A percentile compares a stretch with the other conserved stretches of the same genome.
phyloP scores from a whole-genome alignment of 2,113 vertebrate species.

The Stigmatopora argus region DNA sequence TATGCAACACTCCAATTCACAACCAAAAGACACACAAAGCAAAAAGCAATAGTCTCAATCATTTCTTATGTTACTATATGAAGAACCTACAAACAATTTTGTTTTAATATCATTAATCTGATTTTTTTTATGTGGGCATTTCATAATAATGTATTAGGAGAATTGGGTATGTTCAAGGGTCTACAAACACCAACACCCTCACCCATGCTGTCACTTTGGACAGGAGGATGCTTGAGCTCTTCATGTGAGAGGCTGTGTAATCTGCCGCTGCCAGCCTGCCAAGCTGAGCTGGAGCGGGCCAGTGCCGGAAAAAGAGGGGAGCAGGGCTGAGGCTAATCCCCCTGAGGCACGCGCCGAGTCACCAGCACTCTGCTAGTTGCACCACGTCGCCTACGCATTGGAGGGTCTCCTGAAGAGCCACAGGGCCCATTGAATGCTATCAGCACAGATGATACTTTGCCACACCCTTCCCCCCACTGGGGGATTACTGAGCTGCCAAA shows the following conservation, averaged over 20 bases:
- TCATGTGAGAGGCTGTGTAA: constrained; percentile 47
- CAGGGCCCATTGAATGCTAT: constrained; percentile 69
- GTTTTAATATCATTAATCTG: too few species aligned
- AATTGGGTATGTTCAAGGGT: constrained; percentile 31
- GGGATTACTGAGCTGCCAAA: constrained; percentile 66
- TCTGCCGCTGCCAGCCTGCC: constrained; percentile 57
- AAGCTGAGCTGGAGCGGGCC: constrained; percentile 34
- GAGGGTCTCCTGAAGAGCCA: constrained; percentile 57
- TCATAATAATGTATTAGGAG: constrained; percentile 22
- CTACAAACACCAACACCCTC: constrained; percentile 31
- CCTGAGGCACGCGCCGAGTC: constrained; percentile 45
- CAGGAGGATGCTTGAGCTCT: constrained; percentile 22
- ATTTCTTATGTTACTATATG: too few species aligned
- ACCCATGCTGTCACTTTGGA: constrained; percentile 19
- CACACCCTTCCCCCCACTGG: constrained; percentile 48
- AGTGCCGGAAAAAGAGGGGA: constrained; percentile 30
- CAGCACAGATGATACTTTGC: constrained; percentile 66
- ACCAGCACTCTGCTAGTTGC: constrained; percentile 59
- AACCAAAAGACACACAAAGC: too few species aligned
- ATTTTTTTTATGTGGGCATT: constrained; percentile 21
- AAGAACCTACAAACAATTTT: too few species aligned
- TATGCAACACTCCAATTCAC: too few species aligned
- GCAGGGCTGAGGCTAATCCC: constrained; percentile 57
- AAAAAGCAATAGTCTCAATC: too few species aligned
- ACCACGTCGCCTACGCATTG: constrained; percentile 52